Evolutionary conservation across 2,113 vertebrate genomes (phyloP), one percentile per base, ranked within the genome.

Genomic region (Coracopsis vasa): DNA sequence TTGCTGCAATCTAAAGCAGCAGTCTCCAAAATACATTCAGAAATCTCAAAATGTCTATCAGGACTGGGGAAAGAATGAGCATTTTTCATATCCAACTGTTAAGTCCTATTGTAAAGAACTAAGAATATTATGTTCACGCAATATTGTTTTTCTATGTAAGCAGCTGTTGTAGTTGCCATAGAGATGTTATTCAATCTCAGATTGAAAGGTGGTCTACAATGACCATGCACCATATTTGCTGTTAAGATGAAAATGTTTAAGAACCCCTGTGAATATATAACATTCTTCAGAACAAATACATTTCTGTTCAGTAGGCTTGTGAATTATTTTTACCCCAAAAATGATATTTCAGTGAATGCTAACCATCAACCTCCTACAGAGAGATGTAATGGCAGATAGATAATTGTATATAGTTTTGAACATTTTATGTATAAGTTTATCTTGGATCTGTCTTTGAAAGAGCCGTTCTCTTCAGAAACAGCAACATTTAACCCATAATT

Each of bases 141-240:
- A 25, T 78, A 75, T 69, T 89, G 74, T 78, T 94, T 94, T 75
- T 71, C 75, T 60, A 56, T 12, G 14, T 86, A 81, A 91, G 45
- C 29, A 81, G 73, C 61, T 86, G 72, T 66, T 86, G n/a, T 56
- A 80, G 90, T 90, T 96, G 60, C 82, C 86, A 88, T 87, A 91
- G 93, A 95, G 77, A 87, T 90, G 44, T 69, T 95, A 82, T n/a
- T 91, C 44, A 78, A 10, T 60, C 35, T 92, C 61, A 84, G 0
- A 86, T 7, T 48, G 37, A 84, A 94, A 84, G 44, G 56, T 71
- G 72, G 77, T 84, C 86, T 83, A 69, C 69, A 86, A 78, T 67
- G 65, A 37, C 56, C 77, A n/a, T 41, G 44, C 27, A 90, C 62
- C 29, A 3, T 64, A 84, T 58, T 88, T 1, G 2, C 79, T 82